These are phyloP conservation scores for Hesperia comma DNA, from an alignment of 2,888 invertebrate species.

Conservation along the genomic window DNA sequence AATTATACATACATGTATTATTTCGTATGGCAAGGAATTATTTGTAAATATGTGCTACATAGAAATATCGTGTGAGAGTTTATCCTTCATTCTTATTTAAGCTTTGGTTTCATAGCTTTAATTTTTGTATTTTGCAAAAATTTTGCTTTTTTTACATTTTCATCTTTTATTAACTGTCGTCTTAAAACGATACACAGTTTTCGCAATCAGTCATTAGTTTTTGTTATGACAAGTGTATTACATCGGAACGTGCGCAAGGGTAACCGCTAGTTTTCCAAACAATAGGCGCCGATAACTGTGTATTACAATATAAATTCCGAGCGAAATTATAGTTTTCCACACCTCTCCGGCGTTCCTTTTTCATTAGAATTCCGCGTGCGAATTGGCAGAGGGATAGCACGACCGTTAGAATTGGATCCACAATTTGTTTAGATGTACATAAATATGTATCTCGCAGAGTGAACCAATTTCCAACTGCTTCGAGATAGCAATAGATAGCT, in stretches of 20 bases:
- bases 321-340: constrained; percentile 72
- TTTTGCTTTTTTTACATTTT: no score
- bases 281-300: constrained; percentile 62
- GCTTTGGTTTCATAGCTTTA: no score
- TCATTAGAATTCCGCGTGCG: constrained; percentile 51
- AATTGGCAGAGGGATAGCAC: constrained; percentile 40
- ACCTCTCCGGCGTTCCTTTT: constrained; percentile 56
- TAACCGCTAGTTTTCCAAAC: constrained; percentile 60
- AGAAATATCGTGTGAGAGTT: no score
- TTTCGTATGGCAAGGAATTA: no score
- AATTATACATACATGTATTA: no score
- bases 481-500: constrained; percentile 20
- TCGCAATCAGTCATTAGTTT: constrained; percentile 6
- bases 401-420: constrained; percentile 33
- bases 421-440: constrained; percentile 38
- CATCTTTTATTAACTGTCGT: no score
- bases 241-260: constrained; percentile 54
- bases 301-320: constrained; percentile 72
- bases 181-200: neutral
- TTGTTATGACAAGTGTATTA: constrained; percentile 39
- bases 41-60: no score
- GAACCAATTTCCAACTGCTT: constrained; percentile 32
- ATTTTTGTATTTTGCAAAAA: no score
- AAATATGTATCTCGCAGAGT: constrained; percentile 22
- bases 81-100: no score